Base-by-base conservation (phyloP, 2,797 vertebrate genomes). In the Pempheris klunzingeri region DNA sequence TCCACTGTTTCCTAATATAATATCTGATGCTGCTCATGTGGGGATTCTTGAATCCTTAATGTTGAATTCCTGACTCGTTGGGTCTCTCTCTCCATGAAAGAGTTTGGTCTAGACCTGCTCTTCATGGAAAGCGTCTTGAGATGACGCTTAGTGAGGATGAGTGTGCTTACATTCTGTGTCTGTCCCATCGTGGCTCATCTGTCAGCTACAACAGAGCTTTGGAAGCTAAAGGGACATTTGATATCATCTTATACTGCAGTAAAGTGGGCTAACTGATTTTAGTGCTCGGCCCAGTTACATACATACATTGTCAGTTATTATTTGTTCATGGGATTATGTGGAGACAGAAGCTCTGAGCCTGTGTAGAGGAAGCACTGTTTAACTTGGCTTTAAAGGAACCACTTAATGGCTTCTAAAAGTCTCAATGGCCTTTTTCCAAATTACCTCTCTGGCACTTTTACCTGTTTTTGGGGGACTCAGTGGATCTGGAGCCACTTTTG, bases 381-480 rank as follows among this genome's bases (percentile, higher is more conserved):
- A 17, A 59, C 36, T 26, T 60, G 36, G 7, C 39, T 57, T 59
- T 24, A 41, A 59, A 34, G 9, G 26, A 32, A 32, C 41, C 13
- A 2, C 12, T 46, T 32, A 46, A 64, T 49, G 32, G 39, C 43
- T 14, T 54, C 50, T 67, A 54, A 67, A 43, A 67, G 64, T 54
- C 28, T 55, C 46, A 15, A 22, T 55, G 65, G 49, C 39, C 28
- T 24, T 55, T 49, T 68, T 68, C 65, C 52, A 68, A 24, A 46
- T 55, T 68, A 20, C 52, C 18, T 44, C 24, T 64, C 46, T 49
- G 46, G 30, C 60, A 47, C 7, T 47, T 22, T 34, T 14, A 44
- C 18, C 10, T 17, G 12, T 47, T 32, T 64, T 65, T 20, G 15
- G 6, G 4, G 30, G 30, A 38, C 62, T 64, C 30, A 26, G 9